phyloP scores from a whole-genome alignment of 2,797 vertebrate genomes.

The Chiloscyllium punctatum region DNA sequence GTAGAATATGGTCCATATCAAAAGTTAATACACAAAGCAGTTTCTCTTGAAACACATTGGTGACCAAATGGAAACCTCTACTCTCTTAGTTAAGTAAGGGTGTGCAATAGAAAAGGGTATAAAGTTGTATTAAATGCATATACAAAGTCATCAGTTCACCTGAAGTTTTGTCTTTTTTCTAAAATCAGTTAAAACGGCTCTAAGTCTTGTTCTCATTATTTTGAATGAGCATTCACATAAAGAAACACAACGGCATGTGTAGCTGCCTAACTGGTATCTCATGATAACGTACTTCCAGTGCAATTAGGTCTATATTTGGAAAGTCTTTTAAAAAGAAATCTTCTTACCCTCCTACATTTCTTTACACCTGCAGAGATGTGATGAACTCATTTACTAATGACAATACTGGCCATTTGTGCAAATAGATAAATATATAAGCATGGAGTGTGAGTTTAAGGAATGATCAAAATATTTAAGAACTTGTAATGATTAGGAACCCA shows the following conservation, averaged over 20 bases:
- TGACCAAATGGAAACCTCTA: neutral
- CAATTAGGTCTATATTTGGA: constrained; percentile 30
- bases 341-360: constrained; percentile 1
- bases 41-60: neutral
- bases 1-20: neutral
- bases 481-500: too few species aligned
- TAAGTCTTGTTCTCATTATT: constrained; percentile 40
- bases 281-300: constrained; percentile 17
- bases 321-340: constrained; percentile 20
- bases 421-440: neutral
- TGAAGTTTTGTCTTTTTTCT: constrained; percentile 24
- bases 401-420: neutral
- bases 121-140: neutral
- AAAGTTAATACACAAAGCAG: neutral
- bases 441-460: constrained; percentile 5
- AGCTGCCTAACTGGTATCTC: constrained; percentile 41
- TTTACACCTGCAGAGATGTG: neutral
- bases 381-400: neutral
- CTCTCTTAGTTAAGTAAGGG: neutral
- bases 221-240: constrained; percentile 41
- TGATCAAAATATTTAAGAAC: constrained; percentile 12
- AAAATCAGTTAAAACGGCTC: constrained; percentile 34
- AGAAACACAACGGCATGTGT: constrained; percentile 42
- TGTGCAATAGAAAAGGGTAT: constrained; percentile 24
- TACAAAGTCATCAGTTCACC: neutral